Conservation (phyloP, 1,140 invertebrate genomes). For the Adoxophyes honmai region DNA sequence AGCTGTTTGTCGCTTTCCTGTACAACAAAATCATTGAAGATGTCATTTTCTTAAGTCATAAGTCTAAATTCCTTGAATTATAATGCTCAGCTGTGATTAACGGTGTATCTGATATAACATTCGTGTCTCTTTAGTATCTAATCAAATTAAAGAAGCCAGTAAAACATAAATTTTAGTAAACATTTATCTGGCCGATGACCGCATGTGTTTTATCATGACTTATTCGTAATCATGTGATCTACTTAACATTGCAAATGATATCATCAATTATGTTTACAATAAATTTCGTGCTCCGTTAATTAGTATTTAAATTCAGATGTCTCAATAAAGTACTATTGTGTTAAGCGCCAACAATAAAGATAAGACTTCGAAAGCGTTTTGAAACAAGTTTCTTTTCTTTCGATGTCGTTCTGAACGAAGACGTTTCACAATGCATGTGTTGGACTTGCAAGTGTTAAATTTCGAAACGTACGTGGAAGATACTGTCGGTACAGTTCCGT, state of each 20-base stretch:
- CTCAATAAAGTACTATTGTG: neutral
- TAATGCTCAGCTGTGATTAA: too few relatives aligned
- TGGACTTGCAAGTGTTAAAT: neutral
- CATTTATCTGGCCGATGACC: neutral
- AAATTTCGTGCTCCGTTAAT: neutral
- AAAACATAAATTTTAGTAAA: neutral
- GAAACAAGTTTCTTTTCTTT: neutral
- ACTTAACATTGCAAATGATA: neutral
- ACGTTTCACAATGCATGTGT: neutral
- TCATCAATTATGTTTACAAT: neutral
- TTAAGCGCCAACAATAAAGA: neutral
- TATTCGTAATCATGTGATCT: constrained; percentile 8
- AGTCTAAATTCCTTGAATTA: too few relatives aligned
- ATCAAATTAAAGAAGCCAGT: neutral
- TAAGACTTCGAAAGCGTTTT: too few relatives aligned
- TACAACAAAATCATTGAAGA: neutral
- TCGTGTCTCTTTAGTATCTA: too few relatives aligned
- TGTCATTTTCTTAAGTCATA: neutral
- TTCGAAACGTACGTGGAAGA: neutral
- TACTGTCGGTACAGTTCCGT: too few relatives aligned
- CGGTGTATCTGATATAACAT: too few relatives aligned
- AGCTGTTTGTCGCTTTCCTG: too few relatives aligned
- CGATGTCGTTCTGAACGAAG: constrained; percentile 6
- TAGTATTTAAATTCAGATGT: too few relatives aligned
- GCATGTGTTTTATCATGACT: neutral